phyloP scores from a whole-genome alignment of 2,888 invertebrate genomes.

The Notodonta ziczac region DNA sequence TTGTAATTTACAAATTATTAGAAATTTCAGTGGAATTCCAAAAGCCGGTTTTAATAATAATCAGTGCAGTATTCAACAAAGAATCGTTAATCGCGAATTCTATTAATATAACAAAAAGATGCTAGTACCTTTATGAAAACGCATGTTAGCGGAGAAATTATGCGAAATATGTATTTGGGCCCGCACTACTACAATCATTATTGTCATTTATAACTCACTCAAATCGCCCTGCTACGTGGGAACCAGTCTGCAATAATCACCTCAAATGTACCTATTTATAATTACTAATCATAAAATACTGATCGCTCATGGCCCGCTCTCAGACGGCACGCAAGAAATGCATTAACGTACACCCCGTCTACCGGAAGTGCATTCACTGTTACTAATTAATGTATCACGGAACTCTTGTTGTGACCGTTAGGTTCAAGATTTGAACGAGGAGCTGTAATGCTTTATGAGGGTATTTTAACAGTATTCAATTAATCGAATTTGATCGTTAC shows the following conservation, averaged over 20 bases:
- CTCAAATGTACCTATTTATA: not conserved
- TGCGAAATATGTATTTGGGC: too few relatives aligned
- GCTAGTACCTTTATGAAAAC: too few relatives aligned
- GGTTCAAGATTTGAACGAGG: not conserved
- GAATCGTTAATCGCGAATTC: too few relatives aligned
- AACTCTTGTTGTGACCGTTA: slow-evolving; percentile 26
- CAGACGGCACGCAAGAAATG: slow-evolving; percentile 41
- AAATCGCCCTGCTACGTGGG: not conserved
- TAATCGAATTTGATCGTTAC: slow-evolving; percentile 2
- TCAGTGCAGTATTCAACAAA: too few relatives aligned
- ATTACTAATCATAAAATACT: slow-evolving; percentile 4
- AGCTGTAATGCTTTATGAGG: not conserved
- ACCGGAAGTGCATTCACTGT: slow-evolving; percentile 55
- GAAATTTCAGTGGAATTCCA: too few relatives aligned
- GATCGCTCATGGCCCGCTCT: slow-evolving; percentile 6
- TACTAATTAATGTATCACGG: slow-evolving; percentile 55
- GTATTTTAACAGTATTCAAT: slow-evolving; percentile 10
- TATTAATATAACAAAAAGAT: too few relatives aligned
- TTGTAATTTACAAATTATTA: too few relatives aligned
- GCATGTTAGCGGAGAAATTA: too few relatives aligned
- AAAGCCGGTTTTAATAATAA: too few relatives aligned
- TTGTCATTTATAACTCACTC: not conserved
- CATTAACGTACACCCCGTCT: slow-evolving; percentile 54
- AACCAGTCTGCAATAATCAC: not conserved
- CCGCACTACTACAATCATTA: too few relatives aligned